Evolutionary conservation across 2,888 invertebrate species (phyloP), one percentile per base, ranked within the genome.

Genomic region (Unio pictorum): DNA sequence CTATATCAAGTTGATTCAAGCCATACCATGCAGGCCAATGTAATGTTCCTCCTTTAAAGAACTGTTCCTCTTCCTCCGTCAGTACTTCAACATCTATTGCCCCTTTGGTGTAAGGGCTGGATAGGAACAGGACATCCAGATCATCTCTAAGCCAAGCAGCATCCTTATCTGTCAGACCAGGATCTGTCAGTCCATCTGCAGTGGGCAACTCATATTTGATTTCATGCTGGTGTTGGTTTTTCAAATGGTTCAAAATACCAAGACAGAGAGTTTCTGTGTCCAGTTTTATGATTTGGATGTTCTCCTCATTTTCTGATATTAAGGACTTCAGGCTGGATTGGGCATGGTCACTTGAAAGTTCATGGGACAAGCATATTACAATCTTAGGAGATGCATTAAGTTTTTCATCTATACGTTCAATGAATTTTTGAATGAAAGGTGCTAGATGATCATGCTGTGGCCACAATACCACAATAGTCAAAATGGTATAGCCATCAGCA

Each of bases 131-230:
- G 17, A 81, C 76, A 11, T 76, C 79, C 58, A 79, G 66, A 57
- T 79, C 74, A 61, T 81, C 79, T 54, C 56, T 62, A 20, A 81
- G 60, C 75, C 76, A 79, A 0, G 69, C 72, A 7, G 73, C 72
- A 34, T 75, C 73, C 15, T 64, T 72, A 15, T 73, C 66, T 4
- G 63, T 63, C 26, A 81, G 60, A 5, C 68, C 64, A 54, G 59
- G 45, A 45, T 45, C 8, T 65, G 64, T 67, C 55, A 57, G 64
- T 15, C 30, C 18, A 4, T 66, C 70, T 18, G 54, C 58, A 23
- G 67, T 61, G 5, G 77, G 77, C 17, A 77, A 62, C 15, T 68
- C 34, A 64, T 70, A 72, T 55, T 62, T 55, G 4, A 67, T 67
- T 28, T 28, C 26, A 1, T 28, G 28, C 23, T 20, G 45, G 1